These are phyloP conservation scores for Bombus waltoni DNA, from an alignment of 1,140 invertebrate species.

Conservation along the genomic window DNA sequence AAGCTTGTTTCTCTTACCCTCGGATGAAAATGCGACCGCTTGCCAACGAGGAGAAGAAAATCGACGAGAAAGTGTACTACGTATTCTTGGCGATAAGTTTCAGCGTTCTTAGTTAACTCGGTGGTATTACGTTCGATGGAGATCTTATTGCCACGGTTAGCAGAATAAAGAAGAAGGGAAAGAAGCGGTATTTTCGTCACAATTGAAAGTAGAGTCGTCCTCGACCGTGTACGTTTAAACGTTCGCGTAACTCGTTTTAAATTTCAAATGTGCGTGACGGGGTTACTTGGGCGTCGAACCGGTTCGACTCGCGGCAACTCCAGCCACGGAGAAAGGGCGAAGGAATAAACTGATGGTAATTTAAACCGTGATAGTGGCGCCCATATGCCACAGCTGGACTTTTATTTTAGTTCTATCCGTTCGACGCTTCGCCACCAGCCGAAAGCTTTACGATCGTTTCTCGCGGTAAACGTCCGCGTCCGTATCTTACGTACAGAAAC, in stretches of 20 bases:
- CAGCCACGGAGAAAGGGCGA: background rate
- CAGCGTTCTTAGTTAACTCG: too few relatives aligned
- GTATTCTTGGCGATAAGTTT: background rate
- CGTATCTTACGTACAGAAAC: background rate
- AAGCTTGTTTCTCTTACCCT: background rate
- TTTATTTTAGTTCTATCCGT: constrained; percentile 25
- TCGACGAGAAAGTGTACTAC: background rate
- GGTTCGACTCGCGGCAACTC: background rate
- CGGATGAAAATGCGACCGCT: background rate
- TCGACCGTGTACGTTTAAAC: constrained; percentile 13
- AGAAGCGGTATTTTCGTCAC: background rate
- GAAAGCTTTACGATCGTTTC: constrained; percentile 36
- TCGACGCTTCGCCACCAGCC: background rate
- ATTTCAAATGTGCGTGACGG: constrained; percentile 17
- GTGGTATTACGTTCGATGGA: too few relatives aligned
- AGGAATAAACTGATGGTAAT: constrained; percentile 45
- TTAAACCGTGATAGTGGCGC: constrained; percentile 22
- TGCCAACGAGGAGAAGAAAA: background rate
- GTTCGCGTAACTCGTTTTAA: constrained; percentile 21
- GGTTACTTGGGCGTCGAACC: background rate
- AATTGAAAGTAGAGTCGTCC: background rate
- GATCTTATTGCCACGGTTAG: too few relatives aligned
- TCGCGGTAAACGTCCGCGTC: background rate
- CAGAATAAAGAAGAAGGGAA: background rate
- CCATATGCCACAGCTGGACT: constrained; percentile 27